A percentile compares a stretch with the other conserved stretches of the same genome.
These are phyloP conservation scores for Cephus pygmeus DNA, from an alignment of 2,888 invertebrate species.

Conservation along the genomic window DNA sequence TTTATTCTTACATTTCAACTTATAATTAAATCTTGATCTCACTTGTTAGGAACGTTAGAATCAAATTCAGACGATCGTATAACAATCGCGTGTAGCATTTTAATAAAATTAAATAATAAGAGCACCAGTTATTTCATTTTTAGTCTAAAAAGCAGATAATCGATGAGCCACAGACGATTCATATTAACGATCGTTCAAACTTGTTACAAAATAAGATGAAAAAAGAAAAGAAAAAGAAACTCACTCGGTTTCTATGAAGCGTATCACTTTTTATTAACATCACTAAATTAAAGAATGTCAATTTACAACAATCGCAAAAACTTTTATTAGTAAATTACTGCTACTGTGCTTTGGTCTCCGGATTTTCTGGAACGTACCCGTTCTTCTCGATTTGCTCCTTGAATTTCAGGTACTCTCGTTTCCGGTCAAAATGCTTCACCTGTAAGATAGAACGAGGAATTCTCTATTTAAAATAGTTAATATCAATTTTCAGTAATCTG, in stretches of 20 bases:
- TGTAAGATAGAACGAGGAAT: slow-evolving; percentile 45
- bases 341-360: slow-evolving; percentile 60
- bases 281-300: slow-evolving; percentile 43
- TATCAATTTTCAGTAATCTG: slow-evolving; percentile 18
- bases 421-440: slow-evolving; percentile 93
- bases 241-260: not conserved
- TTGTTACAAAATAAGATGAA: not conserved
- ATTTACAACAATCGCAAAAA: slow-evolving; percentile 47
- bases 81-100: not conserved
- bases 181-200: not conserved
- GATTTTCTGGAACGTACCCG: slow-evolving; percentile 82
- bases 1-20: not conserved
- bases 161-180: not conserved
- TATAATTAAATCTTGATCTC: not conserved
- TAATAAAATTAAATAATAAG: not conserved
- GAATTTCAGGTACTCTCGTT: slow-evolving; percentile 87
- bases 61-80: not conserved
- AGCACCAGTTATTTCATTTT: not conserved
- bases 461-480: slow-evolving; percentile 1
- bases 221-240: not conserved
- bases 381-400: slow-evolving; percentile 88
- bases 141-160: not conserved
- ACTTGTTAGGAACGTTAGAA: not conserved
- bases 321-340: slow-evolving; percentile 66
- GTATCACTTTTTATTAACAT: slow-evolving; percentile 59